phyloP scores from a whole-genome alignment of 2,113 vertebrate species.

The Hiodon alosoides region DNA sequence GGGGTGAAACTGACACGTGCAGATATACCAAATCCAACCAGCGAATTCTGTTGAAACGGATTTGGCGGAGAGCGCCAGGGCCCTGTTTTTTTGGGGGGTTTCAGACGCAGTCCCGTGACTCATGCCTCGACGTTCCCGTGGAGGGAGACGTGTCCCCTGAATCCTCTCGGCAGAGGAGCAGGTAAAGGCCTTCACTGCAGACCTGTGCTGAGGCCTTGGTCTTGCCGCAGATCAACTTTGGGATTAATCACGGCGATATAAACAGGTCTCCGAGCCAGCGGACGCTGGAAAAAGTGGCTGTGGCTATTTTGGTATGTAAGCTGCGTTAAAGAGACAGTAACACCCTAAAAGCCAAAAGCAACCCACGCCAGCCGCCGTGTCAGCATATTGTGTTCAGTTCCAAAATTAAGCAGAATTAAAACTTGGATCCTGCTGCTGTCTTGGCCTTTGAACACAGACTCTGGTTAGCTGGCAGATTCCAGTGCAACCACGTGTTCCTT shows the following conservation, averaged over 20 bases:
- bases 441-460: conserved; percentile 13
- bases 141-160: too few species aligned
- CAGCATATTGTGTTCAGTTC: neutral
- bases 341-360: neutral
- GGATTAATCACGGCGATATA: neutral
- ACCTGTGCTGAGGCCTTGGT: too few species aligned
- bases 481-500: conserved; percentile 6
- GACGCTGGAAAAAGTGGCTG: neutral
- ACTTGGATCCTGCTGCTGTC: conserved; percentile 13
- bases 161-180: too few species aligned
- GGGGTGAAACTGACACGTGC: conserved; percentile 48
- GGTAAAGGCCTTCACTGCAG: too few species aligned
- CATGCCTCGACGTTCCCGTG: too few species aligned
- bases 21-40: conserved; percentile 50
- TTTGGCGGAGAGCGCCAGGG: too few species aligned
- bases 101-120: too few species aligned
- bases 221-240: neutral
- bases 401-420: conserved; percentile 13
- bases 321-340: neutral
- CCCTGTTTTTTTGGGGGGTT: too few species aligned
- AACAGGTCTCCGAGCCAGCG: neutral
- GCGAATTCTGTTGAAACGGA: conserved; percentile 55
- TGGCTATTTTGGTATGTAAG: conserved; percentile 1
- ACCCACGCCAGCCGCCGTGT: conserved; percentile 7
- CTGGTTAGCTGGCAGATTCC: conserved; percentile 1